These are phyloP conservation scores for Sprattus sprattus DNA, from an alignment of 2,113 vertebrate species.

Conservation along the genomic window DNA sequence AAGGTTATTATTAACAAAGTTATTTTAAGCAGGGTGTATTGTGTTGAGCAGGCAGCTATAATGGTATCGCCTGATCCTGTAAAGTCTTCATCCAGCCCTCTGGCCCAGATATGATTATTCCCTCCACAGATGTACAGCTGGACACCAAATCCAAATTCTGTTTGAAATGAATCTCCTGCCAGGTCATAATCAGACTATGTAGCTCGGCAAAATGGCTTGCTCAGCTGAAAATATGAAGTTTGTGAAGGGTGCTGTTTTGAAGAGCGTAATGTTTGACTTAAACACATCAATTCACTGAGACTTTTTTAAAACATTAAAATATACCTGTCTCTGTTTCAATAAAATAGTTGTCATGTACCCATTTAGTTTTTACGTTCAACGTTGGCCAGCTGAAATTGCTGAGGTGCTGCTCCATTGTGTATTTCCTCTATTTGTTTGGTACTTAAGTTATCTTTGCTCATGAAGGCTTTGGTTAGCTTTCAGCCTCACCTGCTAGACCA, in stretches of 20 bases:
- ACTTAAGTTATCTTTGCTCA: background rate
- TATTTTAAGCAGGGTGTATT: background rate
- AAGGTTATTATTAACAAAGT: background rate
- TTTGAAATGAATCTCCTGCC: background rate
- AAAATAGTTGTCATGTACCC: background rate
- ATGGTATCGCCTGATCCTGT: slow-evolving; percentile 23
- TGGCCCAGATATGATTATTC: slow-evolving; percentile 17
- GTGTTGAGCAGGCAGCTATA: slow-evolving; percentile 4
- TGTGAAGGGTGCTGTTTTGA: background rate
- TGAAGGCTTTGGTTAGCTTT: too few species aligned
- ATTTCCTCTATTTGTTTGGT: background rate
- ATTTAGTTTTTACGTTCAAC: background rate
- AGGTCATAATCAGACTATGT: background rate
- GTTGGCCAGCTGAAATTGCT: background rate
- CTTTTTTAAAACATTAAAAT: too few species aligned
- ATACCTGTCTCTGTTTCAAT: background rate
- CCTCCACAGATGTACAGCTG: background rate
- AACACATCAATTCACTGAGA: background rate
- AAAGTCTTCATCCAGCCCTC: slow-evolving; percentile 7
- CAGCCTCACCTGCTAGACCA: background rate
- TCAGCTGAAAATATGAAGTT: background rate
- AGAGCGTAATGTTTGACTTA: background rate
- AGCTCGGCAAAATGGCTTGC: background rate
- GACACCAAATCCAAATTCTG: background rate
- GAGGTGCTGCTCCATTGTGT: too few species aligned